These are phyloP conservation scores for Mesembrinibis cayennensis DNA, from an alignment of 2,113 vertebrate species.

Conservation along the genomic window DNA sequence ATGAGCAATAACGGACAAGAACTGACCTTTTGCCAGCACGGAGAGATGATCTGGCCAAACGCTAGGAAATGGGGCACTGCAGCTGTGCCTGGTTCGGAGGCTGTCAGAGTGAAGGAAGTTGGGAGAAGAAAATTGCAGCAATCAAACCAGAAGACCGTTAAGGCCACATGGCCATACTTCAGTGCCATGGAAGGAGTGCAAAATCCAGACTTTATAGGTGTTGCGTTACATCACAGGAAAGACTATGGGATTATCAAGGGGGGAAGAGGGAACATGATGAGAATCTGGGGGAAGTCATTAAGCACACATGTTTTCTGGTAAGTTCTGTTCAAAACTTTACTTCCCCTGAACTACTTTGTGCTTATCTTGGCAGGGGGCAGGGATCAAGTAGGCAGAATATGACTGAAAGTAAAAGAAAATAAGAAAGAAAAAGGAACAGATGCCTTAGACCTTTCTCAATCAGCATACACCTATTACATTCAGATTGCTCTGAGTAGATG, in stretches of 20 bases:
- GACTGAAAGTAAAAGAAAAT: not conserved
- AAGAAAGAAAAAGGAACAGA: not conserved
- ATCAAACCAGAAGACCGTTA: not conserved
- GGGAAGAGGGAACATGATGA: not conserved
- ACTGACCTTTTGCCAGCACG: not conserved
- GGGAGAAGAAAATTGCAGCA: not conserved
- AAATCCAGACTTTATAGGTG: not conserved
- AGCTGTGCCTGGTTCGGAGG: not conserved
- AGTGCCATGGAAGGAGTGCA: rapidly evolving
- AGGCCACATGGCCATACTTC: rapidly evolving
- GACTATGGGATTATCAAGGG: not conserved
- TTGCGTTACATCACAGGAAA: not conserved
- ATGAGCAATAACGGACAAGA: not conserved
- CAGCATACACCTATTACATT: not conserved
- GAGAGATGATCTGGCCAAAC: not conserved
- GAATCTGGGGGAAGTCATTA: not conserved
- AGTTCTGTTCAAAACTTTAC: not conserved
- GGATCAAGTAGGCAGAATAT: not conserved
- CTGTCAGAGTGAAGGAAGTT: not conserved
- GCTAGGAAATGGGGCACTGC: not conserved
- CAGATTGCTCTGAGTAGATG: not conserved
- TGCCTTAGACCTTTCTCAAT: not conserved
- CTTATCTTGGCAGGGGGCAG: not conserved
- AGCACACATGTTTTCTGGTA: not conserved
- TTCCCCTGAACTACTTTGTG: not conserved